phyloP scores from a whole-genome alignment of 2,797 vertebrate species.

The Botia almorhae region DNA sequence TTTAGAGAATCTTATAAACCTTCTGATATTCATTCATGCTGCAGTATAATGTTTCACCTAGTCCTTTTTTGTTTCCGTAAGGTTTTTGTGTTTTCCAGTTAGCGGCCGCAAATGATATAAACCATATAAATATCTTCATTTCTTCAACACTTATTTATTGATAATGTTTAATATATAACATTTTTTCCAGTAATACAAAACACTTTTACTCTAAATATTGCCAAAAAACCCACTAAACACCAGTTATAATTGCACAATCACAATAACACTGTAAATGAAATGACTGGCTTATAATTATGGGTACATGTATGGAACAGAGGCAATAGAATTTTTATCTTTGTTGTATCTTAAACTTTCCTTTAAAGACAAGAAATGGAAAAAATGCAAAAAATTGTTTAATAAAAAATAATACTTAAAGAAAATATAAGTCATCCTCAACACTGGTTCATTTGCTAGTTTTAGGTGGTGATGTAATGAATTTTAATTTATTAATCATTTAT shows the following conservation, averaged over 20 bases:
- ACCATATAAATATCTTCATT: no score
- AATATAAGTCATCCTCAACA: not conserved
- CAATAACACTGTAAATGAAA: not conserved
- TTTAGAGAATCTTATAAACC: not conserved
- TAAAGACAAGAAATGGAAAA: not conserved
- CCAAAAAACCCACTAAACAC: not conserved
- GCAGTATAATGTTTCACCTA: not conserved
- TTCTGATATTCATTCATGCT: not conserved
- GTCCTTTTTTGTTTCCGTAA: not conserved
- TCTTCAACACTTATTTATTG: no score
- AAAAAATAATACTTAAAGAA: not conserved
- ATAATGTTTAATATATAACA: no score
- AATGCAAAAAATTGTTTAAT: not conserved
- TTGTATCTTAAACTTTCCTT: not conserved
- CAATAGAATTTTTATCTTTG: not conserved
- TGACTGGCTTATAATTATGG: not conserved
- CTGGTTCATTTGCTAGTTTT: not conserved
- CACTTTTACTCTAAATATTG: no score
- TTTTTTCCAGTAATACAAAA: no score
- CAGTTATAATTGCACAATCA: not conserved
- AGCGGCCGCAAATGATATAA: no score
- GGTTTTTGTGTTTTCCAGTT: no score
- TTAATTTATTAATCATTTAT: not conserved
- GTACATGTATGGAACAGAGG: not conserved
- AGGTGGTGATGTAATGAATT: not conserved